phyloP scores from a whole-genome alignment of 2,797 vertebrate species.

The Neolamprologus multifasciatus region DNA sequence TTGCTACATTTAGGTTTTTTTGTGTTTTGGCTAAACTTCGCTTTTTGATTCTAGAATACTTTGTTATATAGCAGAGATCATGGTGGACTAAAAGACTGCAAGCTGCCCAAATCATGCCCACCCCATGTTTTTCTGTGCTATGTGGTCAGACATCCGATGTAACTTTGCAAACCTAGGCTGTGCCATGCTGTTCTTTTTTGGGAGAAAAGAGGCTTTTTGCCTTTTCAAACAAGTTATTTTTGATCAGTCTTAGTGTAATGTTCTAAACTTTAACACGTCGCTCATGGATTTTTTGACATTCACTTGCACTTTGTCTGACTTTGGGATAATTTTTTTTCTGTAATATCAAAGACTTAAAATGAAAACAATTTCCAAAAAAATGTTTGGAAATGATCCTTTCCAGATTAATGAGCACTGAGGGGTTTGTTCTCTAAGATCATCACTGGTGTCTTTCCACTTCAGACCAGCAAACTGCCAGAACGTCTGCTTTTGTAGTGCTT shows the following conservation, averaged over 20 bases:
- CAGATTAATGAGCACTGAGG: not conserved
- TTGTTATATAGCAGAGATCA: not conserved
- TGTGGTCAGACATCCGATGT: rapidly evolving
- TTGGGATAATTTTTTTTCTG: not conserved
- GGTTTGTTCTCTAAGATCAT: not conserved
- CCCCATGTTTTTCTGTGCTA: not conserved
- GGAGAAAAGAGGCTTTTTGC: not conserved
- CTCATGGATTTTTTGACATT: not conserved
- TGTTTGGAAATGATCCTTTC: not conserved
- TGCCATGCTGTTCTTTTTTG: not conserved
- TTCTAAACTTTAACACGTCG: rapidly evolving
- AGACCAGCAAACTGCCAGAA: not conserved
- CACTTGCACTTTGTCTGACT: not conserved
- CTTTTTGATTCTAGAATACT: not conserved
- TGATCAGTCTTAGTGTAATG: not conserved
- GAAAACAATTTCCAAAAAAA: rapidly evolving
- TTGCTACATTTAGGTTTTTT: rapidly evolving
- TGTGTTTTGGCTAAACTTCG: rapidly evolving
- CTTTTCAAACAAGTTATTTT: not conserved
- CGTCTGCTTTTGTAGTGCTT: not conserved
- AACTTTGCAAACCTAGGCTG: not conserved
- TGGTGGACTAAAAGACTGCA: not conserved
- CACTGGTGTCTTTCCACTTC: not conserved
- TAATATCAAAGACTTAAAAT: not conserved
- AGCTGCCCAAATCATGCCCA: not conserved